Conservation (phyloP, 2,113 vertebrate genomes). For the Nothoprocta perdicaria region DNA sequence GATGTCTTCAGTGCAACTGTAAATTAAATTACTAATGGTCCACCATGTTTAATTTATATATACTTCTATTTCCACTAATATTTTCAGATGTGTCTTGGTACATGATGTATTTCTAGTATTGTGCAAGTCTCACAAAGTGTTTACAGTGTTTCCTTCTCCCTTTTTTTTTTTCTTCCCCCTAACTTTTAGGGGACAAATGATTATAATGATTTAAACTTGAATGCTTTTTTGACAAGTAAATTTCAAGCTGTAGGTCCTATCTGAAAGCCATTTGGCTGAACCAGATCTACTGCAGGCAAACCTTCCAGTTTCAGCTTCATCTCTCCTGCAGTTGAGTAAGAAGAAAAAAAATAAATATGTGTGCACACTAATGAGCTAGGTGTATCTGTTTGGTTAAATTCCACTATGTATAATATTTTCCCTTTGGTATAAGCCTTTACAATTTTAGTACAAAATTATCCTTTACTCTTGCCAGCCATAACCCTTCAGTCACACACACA, state of each 20-base stretch:
- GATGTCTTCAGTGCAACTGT: not conserved
- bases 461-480: not conserved
- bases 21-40: not conserved
- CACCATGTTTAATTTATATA: not conserved
- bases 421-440: not conserved
- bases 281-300: not conserved
- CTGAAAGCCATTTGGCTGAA: not conserved
- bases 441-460: constrained; percentile 33
- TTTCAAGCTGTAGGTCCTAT: not conserved
- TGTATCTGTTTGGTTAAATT: constrained; percentile 27
- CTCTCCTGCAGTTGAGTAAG: not conserved
- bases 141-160: accelerated
- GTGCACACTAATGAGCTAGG: not conserved
- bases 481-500: not conserved
- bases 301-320: not conserved
- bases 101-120: not conserved
- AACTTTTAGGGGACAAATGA: not conserved
- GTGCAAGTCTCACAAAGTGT: not conserved
- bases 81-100: not conserved
- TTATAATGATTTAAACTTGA: not conserved
- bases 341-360: constrained; percentile 49
- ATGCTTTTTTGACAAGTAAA: not conserved
- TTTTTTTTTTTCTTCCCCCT: not conserved
- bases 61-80: not conserved
- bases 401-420: not conserved